phyloP scores from a whole-genome alignment of 2,888 invertebrate species.

The Limnephilus marmoratus region DNA sequence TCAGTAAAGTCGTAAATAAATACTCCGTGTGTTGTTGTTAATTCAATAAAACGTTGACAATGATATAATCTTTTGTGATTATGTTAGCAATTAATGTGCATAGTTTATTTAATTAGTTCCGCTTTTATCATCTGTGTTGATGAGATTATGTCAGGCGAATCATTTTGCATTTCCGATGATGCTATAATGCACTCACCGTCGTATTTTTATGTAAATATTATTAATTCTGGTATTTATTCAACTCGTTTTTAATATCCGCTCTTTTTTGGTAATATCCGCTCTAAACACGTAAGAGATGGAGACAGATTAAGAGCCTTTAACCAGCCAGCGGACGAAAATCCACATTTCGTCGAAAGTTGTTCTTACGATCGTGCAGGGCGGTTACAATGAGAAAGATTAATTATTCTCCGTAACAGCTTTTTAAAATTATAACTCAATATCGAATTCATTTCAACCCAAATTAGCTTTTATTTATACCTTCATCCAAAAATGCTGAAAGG shows the following conservation, averaged over 20 bases:
- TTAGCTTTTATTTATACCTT: too few species aligned
- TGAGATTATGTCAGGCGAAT: not conserved
- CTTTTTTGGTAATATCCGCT: too few species aligned
- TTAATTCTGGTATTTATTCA: not conserved
- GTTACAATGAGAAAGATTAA: too few species aligned
- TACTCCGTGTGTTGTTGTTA: not conserved
- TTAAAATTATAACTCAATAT: too few species aligned
- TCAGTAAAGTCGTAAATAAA: not conserved
- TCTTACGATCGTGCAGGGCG: too few species aligned
- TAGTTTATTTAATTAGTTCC: not conserved
- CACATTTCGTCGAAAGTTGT: too few species aligned
- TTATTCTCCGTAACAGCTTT: too few species aligned
- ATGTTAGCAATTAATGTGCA: not conserved
- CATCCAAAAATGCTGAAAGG: too few species aligned
- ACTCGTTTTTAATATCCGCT: not conserved
- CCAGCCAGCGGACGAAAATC: too few species aligned
- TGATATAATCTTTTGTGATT: not conserved
- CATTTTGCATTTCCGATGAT: not conserved
- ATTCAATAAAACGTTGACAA: not conserved
- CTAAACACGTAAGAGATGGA: too few species aligned
- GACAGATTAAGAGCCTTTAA: too few species aligned
- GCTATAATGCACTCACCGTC: not conserved
- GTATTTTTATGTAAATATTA: not conserved
- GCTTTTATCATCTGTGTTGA: not conserved
- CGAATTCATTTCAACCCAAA: too few species aligned